Percentiles rank a stretch among this genome's conserved stretches.
Conservation (phyloP, 2,113 vertebrate genomes). For the Chunga burmeisteri region DNA sequence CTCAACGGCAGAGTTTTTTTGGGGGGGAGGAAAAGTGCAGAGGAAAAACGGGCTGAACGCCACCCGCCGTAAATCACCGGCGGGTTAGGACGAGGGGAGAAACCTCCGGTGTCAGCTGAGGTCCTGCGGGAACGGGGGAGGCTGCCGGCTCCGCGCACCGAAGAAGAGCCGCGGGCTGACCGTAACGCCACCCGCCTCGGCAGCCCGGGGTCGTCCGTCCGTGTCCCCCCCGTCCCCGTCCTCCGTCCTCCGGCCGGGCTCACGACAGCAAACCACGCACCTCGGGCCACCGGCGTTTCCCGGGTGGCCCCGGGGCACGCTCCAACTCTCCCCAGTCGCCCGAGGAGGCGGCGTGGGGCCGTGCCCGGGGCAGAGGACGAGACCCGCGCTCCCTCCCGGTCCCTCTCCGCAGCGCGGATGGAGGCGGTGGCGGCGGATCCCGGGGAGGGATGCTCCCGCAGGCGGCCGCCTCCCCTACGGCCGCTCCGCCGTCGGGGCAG, state of each 20-base stretch:
- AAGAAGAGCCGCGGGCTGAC: constrained; percentile 54
- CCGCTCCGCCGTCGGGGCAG: constrained; percentile 1
- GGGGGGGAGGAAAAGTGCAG: background rate
- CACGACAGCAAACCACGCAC: background rate
- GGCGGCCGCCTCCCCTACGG: background rate
- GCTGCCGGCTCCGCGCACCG: constrained; percentile 57
- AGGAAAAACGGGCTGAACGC: background rate
- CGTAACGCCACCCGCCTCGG: constrained; percentile 15
- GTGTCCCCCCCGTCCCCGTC: no score
- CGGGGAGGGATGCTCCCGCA: background rate
- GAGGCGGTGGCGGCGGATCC: background rate
- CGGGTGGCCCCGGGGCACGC: background rate
- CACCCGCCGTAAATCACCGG: constrained; percentile 49
- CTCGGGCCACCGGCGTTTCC: background rate
- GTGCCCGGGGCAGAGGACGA: background rate
- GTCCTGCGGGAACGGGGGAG: constrained; percentile 66
- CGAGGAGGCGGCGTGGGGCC: background rate
- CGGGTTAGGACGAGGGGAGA: constrained; percentile 46
- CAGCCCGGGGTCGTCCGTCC: no score
- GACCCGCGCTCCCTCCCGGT: background rate
- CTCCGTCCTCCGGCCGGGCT: background rate
- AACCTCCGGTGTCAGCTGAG: constrained; percentile 59
- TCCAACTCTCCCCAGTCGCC: background rate
- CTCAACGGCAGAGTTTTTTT: constrained; percentile 27
- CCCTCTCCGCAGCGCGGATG: background rate